Base-by-base conservation (phyloP, 2,888 invertebrate genomes). In the Troides oblongomaculatus region DNA sequence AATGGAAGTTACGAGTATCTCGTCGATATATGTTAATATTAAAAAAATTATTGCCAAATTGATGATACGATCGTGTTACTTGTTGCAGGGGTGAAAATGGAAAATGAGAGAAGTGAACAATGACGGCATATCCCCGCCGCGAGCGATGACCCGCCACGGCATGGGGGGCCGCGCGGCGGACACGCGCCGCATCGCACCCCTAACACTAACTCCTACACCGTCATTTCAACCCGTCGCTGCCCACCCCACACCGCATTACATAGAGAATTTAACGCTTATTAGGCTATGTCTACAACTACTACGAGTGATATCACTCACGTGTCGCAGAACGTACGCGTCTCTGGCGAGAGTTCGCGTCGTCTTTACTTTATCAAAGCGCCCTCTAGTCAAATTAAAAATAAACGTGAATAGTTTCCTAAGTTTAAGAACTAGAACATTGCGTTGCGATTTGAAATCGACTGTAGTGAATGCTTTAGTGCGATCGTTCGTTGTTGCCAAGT, bases 301-400 rank as follows among this genome's bases (percentile, higher is more conserved):
- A 81, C 83, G 81, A 75, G 82, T 84, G 82, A 86, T 88, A 84
- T 83, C 84, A 78, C 77, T 81, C 76, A 80, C 86, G 78, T 81
- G 81, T 80, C 81, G 83, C 78, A 84, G 80, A 76, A 78, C 80
- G 75, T 74, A 78, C 78, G 79, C 81, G 74, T 81, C 81, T 71
- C 74, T 86, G 71, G 82, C 87, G 74, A 82, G 87, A 72, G 77
- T 84, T 82, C 85, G 85, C 76, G 83, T 84, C 81, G 88, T 89
- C 88, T 84, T 84, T 80, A 84, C 86, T 87, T 86, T 90, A 87
- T 85, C 90, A 91, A 92, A 92, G 86, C 90, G 90, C 84, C 91
- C 92, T 78, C 86, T 90, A 85, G 92, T 92, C 81, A 92, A 92
- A 86, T 92, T 92, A 92, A 92, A 92, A 92, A 81, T 79, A 74